phyloP scores from a whole-genome alignment of 1,140 invertebrate species.

The Ceratosolen fusciceps region DNA sequence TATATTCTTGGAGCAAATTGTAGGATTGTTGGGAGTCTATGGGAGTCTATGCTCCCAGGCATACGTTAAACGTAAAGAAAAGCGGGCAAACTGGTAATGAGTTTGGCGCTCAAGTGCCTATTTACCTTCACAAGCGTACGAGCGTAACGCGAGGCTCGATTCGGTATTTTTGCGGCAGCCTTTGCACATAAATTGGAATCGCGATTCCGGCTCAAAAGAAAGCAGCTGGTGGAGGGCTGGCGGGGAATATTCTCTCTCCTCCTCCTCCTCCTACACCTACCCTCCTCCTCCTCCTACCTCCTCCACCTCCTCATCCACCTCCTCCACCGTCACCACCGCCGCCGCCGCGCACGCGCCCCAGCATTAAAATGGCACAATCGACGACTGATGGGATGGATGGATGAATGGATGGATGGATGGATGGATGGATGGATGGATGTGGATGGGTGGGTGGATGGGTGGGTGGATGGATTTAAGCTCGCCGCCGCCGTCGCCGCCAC shows the following conservation, averaged over 20 bases:
- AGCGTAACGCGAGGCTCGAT: no score
- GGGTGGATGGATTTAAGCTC: no score
- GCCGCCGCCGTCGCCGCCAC: no score
- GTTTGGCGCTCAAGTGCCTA: constrained; percentile 22
- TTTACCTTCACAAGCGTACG: constrained; percentile 26
- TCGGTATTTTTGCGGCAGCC: constrained; percentile 25
- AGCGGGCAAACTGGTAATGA: constrained; percentile 14
- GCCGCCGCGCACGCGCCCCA: no score
- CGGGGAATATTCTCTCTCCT: background rate
- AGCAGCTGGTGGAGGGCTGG: background rate
- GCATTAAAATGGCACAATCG: constrained; percentile 42
- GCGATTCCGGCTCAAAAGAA: constrained; percentile 1
- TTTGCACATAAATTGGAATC: constrained; percentile 37
- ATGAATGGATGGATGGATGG: no score
- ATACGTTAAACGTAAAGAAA: background rate
- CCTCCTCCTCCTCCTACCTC: no score
- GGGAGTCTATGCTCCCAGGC: background rate
- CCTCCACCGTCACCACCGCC: no score
- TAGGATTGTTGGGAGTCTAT: background rate
- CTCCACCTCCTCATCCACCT: no score
- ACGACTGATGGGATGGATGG: constrained; percentile 26
- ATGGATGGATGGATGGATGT: no score
- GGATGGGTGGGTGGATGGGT: no score
- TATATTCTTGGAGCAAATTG: background rate
- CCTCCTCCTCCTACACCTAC: no score